These are phyloP conservation scores for Chlorospingus flavigularis DNA, from an alignment of 2,797 vertebrate species.

Conservation along the genomic window DNA sequence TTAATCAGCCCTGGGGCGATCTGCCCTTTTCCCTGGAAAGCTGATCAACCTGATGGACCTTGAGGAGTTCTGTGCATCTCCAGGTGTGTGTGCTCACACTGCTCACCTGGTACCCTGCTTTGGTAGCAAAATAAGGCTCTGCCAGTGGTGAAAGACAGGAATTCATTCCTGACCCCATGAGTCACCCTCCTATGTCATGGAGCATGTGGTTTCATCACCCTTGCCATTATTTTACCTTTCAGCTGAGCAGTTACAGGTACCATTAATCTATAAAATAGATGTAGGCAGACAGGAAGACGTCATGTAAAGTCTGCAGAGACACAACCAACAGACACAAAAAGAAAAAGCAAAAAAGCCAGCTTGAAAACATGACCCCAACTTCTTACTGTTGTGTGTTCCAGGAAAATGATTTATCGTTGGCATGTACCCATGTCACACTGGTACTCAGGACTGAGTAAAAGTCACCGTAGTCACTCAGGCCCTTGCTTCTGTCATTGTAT, in stretches of 20 bases:
- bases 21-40: neutral
- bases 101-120: neutral
- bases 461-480: conserved; percentile 70
- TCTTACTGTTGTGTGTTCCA: conserved; percentile 12
- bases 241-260: conserved; percentile 55
- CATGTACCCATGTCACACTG: conserved; percentile 63
- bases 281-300: conserved; percentile 37
- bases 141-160: neutral
- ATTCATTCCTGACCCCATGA: conserved; percentile 25
- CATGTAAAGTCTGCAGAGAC: conserved; percentile 45
- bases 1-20: neutral
- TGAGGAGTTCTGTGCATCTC: neutral
- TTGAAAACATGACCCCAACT: conserved; percentile 68
- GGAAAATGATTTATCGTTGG: conserved; percentile 58
- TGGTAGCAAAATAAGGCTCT: neutral
- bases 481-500: conserved; percentile 69
- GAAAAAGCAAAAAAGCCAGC: conserved; percentile 38
- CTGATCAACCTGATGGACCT: neutral
- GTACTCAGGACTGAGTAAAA: conserved; percentile 62
- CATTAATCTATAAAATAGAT: conserved; percentile 64
- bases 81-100: neutral
- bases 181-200: conserved; percentile 30
- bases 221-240: conserved; percentile 54
- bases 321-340: conserved; percentile 7
- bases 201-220: neutral